Evolutionary conservation across 2,888 invertebrate genomes (phyloP), one percentile per base, ranked within the genome.

Genomic region (Standfussiana lucernea): DNA sequence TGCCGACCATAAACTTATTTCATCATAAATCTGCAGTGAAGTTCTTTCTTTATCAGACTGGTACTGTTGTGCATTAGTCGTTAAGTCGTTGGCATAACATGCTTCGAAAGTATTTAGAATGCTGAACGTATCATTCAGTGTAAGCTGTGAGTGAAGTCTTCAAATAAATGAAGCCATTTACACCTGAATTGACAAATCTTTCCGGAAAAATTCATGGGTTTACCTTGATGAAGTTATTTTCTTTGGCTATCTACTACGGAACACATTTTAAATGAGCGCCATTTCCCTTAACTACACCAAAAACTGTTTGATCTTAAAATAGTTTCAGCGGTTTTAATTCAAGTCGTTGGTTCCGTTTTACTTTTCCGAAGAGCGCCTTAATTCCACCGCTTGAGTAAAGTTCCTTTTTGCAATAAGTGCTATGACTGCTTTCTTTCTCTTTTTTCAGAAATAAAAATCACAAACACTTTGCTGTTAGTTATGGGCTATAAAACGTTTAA

Each of bases 311-410:
- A 71, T 64, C 59, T 68, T 56, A 59, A 50, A 82, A 74, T 61
- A 56, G 71, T 79, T 83, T 71, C 18, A 56, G 35, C 6, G 40
- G 59, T 79, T 65, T 65, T 65, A 65, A 65, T 82, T 79, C 35
- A 53, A 82, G 47, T 50, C 64, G n/a, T 64, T 40, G 64, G 42
- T 69, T 61, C 2, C 13, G 32, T 69, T 40, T 67, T 37, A 24
- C 45, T 35, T 72, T 59, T 47, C 5, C 35, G n/a, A 40, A 32
- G 59, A 73, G 62, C 47, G 40, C 21, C 24, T 32, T 64, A 59
- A 61, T 69, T 80, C 71, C 10, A 32, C 1, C 24, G 11, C 32
- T 53, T 35, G 35, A 72, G 32, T 21, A 45, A 62, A 67, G n/a
- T 70, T 59, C 66, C 28, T 42, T 59, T 73, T 69, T 11, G 15